A percentile compares a stretch with the other conserved stretches of the same genome.
These are phyloP conservation scores for Beaufortia kweichowensis DNA, from an alignment of 2,113 vertebrate genomes.

Conservation along the genomic window DNA sequence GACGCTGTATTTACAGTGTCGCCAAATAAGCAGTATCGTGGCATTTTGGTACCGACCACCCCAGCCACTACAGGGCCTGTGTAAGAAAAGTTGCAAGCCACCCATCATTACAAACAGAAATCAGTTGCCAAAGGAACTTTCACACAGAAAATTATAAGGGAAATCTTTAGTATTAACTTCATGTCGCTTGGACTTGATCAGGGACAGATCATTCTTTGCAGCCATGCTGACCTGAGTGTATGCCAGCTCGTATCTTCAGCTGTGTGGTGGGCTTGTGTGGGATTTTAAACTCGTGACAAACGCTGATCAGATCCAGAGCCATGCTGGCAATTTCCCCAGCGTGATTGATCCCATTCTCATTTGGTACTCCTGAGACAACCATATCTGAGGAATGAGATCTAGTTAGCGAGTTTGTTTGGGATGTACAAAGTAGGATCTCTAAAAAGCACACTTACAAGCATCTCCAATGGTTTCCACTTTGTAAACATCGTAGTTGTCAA, in stretches of 20 bases:
- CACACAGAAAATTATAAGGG: too few species aligned
- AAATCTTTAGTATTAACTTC: too few species aligned
- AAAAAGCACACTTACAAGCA: constrained; percentile 70
- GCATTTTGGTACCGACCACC: constrained; percentile 81
- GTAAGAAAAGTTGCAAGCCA: constrained; percentile 25
- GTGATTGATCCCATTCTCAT: constrained; percentile 76
- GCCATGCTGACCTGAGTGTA: constrained; percentile 70
- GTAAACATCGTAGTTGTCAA: constrained; percentile 79
- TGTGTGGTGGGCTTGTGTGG: constrained; percentile 76
- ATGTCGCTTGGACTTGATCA: too few species aligned
- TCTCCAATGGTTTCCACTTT: constrained; percentile 81
- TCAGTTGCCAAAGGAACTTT: too few species aligned
- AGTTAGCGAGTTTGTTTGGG: background rate
- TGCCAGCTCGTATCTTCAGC: constrained; percentile 75
- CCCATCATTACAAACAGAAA: too few species aligned
- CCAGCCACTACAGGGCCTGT: constrained; percentile 78
- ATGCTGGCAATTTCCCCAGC: constrained; percentile 77
- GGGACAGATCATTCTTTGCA: background rate
- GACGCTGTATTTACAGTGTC: constrained; percentile 81
- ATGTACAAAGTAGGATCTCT: background rate
- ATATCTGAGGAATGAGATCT: constrained; percentile 65
- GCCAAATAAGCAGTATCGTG: constrained; percentile 79
- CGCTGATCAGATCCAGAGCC: constrained; percentile 72
- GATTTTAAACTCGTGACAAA: constrained; percentile 74
- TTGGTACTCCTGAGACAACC: constrained; percentile 77